Conservation (phyloP, 1,140 invertebrate species). For the Drosophila guanche region DNA sequence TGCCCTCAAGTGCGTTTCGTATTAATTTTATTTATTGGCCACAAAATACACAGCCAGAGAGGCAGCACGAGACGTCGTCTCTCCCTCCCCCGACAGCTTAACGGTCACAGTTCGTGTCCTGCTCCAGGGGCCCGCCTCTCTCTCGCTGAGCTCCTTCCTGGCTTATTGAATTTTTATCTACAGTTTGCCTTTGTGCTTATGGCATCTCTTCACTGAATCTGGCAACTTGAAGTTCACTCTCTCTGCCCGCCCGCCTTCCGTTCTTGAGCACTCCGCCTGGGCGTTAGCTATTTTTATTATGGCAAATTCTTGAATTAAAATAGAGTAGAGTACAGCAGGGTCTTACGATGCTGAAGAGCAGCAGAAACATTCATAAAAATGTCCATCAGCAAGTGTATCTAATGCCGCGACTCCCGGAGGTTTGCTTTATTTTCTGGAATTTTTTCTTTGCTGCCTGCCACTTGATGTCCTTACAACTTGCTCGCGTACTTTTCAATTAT, state of each 20-base stretch:
- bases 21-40: conserved; percentile 82
- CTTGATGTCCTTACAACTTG: conserved; percentile 70
- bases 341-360: no score
- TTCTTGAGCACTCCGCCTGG: neutral
- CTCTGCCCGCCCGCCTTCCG: no score
- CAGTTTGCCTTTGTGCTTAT: conserved; percentile 70
- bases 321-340: no score
- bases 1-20: conserved; percentile 69
- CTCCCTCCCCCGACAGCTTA: conserved; percentile 15
- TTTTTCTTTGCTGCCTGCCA: conserved; percentile 32
- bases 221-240: conserved; percentile 9
- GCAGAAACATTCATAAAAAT: no score
- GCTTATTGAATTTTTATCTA: conserved; percentile 80
- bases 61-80: neutral
- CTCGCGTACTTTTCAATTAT: conserved; percentile 76
- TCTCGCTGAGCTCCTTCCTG: conserved; percentile 4
- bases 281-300: conserved; percentile 67
- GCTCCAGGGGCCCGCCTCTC: conserved; percentile 10
- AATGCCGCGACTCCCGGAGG: neutral
- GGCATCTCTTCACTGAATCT: conserved; percentile 60
- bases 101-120: conserved; percentile 52
- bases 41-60: conserved; percentile 47
- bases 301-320: conserved; percentile 43
- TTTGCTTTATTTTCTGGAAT: neutral
- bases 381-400: no score